Evolutionary conservation across 2,113 vertebrate species (phyloP), one percentile per base, ranked within the genome.

Genomic region (Rhinolophus ferrumequinum): DNA sequence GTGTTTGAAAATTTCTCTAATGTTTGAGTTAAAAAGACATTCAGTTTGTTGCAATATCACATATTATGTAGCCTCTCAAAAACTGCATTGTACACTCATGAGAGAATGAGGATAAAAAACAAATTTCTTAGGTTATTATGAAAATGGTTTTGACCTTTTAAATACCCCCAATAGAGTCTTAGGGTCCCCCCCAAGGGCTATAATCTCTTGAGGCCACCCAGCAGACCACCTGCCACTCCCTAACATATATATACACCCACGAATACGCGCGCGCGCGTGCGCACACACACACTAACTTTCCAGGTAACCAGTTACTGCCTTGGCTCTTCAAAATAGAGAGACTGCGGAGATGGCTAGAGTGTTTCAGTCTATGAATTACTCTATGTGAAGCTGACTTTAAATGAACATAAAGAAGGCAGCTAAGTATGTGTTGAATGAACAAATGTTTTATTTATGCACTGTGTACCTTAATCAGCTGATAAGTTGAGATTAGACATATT

Each of bases 141-240:
- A 81, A 86, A 96, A 86, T 69, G 52, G 44, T 54, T 79, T 60
- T 90, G 73, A 86, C n/a, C 44, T 67, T 80, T 33, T 38, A 81
- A 67, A 15, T 47, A 75, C 41, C 18, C 38, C 33, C 11, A 18
- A 3, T 21, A 50, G 73, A 72, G 21, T 69, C 85, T 75, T 79
- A 33, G 30, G 52, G 33, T n/a, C 11, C 35, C 41, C 41, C 4
- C 18, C 16, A 8, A 13, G 8, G 50, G 4, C 33, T 47, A 19
- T 64, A 35, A 3, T 18, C 47, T 66, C 38, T n/a, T 50, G 11
- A 54, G 21, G 56, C 47, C 54, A 79, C 47, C 28, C 2, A 73
- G 18, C 47, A 89, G 70, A 41, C 11, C 33, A 11, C 64, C 11
- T 1, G 0, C 22, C 26, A 13, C 4, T 44, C 11, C n/a, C 73